These are phyloP conservation scores for Hemiscyllium ocellatum DNA, from an alignment of 2,113 vertebrate species.

Conservation along the genomic window DNA sequence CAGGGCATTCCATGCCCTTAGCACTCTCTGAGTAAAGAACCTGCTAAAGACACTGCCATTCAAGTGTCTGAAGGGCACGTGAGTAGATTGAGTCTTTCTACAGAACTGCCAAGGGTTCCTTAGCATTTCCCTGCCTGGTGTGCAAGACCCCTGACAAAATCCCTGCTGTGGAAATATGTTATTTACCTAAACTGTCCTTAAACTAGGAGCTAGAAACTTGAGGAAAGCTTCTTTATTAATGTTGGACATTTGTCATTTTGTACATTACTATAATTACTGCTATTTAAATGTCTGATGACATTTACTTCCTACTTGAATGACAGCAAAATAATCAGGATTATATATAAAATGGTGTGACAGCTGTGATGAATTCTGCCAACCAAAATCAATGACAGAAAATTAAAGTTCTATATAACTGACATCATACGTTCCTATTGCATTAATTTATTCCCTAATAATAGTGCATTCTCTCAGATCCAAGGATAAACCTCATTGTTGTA, in stretches of 20 bases:
- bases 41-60: too few relatives aligned
- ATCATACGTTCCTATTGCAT: not conserved
- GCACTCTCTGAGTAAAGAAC: too few relatives aligned
- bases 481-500: not conserved
- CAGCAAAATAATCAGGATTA: not conserved
- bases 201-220: not conserved
- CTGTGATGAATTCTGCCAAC: not conserved
- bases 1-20: too few relatives aligned
- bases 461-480: not conserved
- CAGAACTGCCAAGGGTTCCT: too few relatives aligned
- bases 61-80: too few relatives aligned
- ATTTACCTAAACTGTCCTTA: not conserved
- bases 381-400: not conserved
- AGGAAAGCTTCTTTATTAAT: not conserved
- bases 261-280: not conserved
- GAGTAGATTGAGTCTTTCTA: too few relatives aligned
- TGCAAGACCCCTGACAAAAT: not conserved
- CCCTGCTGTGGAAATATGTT: not conserved
- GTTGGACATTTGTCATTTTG: not conserved
- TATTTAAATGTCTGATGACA: not conserved
- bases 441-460: not conserved
- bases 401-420: not conserved
- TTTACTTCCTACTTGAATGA: not conserved
- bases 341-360: not conserved
- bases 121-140: not conserved